Evolutionary conservation across 2,888 invertebrate species (phyloP).

Genomic region (Drosophila leonis): DNA sequence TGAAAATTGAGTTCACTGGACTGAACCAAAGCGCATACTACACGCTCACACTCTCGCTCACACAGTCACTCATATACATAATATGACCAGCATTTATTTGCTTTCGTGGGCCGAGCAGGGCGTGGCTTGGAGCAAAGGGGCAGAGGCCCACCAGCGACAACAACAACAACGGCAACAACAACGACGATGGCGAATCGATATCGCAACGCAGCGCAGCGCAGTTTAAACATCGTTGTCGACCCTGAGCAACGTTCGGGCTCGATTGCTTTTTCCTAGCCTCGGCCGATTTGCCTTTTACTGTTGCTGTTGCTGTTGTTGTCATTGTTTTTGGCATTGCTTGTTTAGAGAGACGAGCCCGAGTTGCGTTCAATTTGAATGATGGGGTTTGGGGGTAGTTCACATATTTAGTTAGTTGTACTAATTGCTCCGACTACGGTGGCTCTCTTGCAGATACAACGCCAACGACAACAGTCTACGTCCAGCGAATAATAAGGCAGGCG

Average conservation of each 20-base stretch:
- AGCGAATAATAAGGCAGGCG: conserved; percentile 85
- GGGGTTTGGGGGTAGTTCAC: background rate
- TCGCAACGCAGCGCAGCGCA: conserved; percentile 33
- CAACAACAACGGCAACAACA: conserved; percentile 18
- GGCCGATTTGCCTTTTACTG: conserved; percentile 12
- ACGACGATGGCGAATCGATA: conserved; percentile 57
- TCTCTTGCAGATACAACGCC: conserved; percentile 74
- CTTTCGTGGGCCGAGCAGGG: conserved; percentile 35
- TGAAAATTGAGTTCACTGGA: conserved; percentile 61
- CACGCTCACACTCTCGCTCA: conserved; percentile 1
- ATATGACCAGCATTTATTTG: conserved; percentile 39
- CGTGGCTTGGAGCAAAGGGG: conserved; percentile 39
- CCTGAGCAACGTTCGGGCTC: conserved; percentile 57
- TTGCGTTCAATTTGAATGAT: background rate
- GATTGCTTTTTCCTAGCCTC: conserved; percentile 37
- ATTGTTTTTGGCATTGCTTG: conserved; percentile 14
- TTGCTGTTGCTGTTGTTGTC: conserved; percentile 4
- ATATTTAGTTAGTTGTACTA: conserved; percentile 24
- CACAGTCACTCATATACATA: conserved; percentile 10
- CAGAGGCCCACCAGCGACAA: conserved; percentile 17
- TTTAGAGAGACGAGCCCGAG: background rate
- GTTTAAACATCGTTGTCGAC: conserved; percentile 38
- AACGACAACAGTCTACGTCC: conserved; percentile 80
- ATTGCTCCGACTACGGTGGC: conserved; percentile 30
- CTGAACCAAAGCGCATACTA: conserved; percentile 51